Percentiles rank a stretch among this genome's conserved stretches.
phyloP scores from a whole-genome alignment of 2,797 vertebrate species.

The Lagodon rhomboides region DNA sequence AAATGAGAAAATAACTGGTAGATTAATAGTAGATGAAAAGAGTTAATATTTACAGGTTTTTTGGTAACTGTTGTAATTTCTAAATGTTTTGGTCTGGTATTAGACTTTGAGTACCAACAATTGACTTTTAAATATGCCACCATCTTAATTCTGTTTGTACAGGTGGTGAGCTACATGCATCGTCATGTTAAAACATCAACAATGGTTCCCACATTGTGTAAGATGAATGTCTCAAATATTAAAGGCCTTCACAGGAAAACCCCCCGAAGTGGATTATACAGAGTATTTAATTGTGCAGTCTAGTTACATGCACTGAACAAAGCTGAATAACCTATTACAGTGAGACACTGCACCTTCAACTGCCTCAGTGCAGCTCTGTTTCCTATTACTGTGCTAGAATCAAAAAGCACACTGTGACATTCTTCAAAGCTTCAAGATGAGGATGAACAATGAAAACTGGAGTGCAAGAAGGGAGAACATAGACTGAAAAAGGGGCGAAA shows the following conservation, averaged over 20 bases:
- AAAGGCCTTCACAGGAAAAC: conserved; percentile 7
- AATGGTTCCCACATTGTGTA: neutral
- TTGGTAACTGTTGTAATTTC: no score
- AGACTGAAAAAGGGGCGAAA: conserved; percentile 48
- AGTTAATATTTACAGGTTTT: neutral
- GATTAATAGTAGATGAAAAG: neutral
- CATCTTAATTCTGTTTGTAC: neutral
- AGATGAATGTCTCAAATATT: neutral
- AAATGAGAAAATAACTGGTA: no score
- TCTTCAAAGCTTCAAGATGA: conserved; percentile 49
- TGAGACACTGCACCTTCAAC: conserved; percentile 30
- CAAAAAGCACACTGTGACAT: conserved; percentile 61
- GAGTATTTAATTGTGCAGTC: conserved; percentile 10
- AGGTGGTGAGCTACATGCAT: conserved; percentile 2
- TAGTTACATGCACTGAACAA: conserved; percentile 1
- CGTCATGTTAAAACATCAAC: conserved; percentile 5
- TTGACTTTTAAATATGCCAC: neutral
- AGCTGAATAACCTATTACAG: conserved; percentile 21
- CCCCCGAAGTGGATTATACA: neutral
- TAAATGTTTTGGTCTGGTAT: neutral
- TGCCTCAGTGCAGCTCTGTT: conserved; percentile 23
- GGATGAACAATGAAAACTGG: conserved; percentile 51
- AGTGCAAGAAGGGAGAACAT: conserved; percentile 43
- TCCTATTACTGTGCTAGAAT: conserved; percentile 39
- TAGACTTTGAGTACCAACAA: neutral